These are phyloP conservation scores for Columba livia DNA, from an alignment of 2,113 vertebrate genomes.

Conservation along the genomic window DNA sequence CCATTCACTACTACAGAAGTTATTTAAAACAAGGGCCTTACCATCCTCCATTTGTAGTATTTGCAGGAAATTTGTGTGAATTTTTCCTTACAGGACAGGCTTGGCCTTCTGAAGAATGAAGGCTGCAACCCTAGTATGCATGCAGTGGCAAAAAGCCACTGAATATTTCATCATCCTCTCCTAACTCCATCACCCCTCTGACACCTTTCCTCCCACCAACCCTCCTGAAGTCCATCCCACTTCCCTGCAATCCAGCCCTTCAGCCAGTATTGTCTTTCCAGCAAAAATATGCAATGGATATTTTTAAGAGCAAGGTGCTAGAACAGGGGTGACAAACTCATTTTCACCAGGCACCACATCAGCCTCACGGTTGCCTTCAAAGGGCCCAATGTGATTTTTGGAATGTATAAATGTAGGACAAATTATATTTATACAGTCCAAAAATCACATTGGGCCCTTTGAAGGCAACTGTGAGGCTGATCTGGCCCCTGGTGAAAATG, in stretches of 20 bases:
- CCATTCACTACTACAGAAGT: not conserved
- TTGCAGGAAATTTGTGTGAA: not conserved
- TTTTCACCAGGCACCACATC: too few relatives aligned
- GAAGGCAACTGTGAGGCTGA: too few relatives aligned
- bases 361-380: too few relatives aligned
- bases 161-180: not conserved
- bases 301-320: conserved; percentile 4
- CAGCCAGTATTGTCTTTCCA: not conserved
- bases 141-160: fast-evolving
- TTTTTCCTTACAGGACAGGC: not conserved
- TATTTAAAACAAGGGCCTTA: not conserved
- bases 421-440: too few relatives aligned
- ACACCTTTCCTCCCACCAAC: not conserved
- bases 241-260: not conserved
- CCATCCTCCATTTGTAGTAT: not conserved
- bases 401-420: too few relatives aligned
- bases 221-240: not conserved
- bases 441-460: too few relatives aligned
- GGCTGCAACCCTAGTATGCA: not conserved
- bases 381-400: too few relatives aligned
- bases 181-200: not conserved
- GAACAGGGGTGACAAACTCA: too few relatives aligned
- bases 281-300: not conserved
- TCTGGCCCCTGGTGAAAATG: too few relatives aligned
- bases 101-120: not conserved